A percentile compares a stretch with the other conserved stretches of the same genome.
Evolutionary conservation across 2,888 invertebrate genomes (phyloP).

Genomic region (Sarcophaga carnaria): DNA sequence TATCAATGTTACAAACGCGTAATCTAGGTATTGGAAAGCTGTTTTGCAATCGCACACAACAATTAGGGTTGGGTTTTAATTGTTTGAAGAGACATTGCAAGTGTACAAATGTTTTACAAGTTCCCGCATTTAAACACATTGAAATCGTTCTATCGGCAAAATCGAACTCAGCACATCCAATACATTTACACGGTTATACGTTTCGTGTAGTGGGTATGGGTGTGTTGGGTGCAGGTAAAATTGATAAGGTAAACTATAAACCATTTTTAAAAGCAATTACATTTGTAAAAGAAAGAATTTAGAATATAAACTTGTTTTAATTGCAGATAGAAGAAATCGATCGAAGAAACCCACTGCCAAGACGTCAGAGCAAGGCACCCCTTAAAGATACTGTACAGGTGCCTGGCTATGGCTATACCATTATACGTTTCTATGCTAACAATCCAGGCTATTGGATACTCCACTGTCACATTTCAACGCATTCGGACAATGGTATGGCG

Average conservation of each 20-base stretch:
- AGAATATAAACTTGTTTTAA: too few relatives aligned
- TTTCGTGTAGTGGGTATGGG: conserved; percentile 80
- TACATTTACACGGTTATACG: conserved; percentile 79
- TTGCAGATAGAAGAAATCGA: conserved; percentile 77
- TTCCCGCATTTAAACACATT: conserved; percentile 76
- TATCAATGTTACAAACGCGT: conserved; percentile 77
- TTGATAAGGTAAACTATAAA: conserved; percentile 71
- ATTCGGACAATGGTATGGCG: conserved; percentile 79
- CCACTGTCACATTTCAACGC: conserved; percentile 78
- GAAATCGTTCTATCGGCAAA: conserved; percentile 77
- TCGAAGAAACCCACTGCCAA: conserved; percentile 73
- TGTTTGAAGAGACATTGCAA: conserved; percentile 76
- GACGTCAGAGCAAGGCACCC: conserved; percentile 75
- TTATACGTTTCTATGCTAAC: conserved; percentile 76
- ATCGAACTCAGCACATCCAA: conserved; percentile 76
- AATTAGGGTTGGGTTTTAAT: conserved; percentile 74
- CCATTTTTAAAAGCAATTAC: not conserved
- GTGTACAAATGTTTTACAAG: conserved; percentile 78
- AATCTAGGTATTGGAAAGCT: conserved; percentile 76
- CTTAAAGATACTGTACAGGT: conserved; percentile 79
- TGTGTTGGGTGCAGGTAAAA: conserved; percentile 75
- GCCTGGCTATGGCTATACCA: conserved; percentile 78
- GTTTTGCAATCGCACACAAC: conserved; percentile 77
- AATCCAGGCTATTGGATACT: conserved; percentile 80
- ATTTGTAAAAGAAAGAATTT: too few relatives aligned